These are phyloP conservation scores for Stigmatopora nigra DNA, from an alignment of 2,113 vertebrate species.

Conservation along the genomic window DNA sequence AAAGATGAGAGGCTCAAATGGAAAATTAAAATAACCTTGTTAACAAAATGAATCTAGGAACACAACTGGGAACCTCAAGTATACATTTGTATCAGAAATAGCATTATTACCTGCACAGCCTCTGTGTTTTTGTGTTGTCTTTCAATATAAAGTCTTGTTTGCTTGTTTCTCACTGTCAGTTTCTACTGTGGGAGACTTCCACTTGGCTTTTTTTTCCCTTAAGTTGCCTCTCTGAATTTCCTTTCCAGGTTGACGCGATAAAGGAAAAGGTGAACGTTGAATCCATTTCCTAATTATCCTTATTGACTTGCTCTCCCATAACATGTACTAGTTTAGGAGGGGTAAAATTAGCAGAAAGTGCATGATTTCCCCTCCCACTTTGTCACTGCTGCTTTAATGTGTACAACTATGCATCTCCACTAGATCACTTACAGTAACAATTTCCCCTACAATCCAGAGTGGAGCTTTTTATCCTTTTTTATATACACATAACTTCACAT, in stretches of 20 bases:
- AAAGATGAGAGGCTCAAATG: no score
- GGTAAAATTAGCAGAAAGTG: constrained; percentile 91
- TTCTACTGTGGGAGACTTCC: constrained; percentile 55
- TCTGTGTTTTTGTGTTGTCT: constrained; percentile 72
- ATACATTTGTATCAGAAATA: constrained; percentile 67
- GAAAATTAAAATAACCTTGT: not conserved
- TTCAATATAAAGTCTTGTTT: constrained; percentile 77
- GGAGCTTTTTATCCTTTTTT: constrained; percentile 35
- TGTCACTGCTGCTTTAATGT: constrained; percentile 84
- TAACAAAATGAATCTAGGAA: not conserved
- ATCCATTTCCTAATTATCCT: constrained; percentile 82
- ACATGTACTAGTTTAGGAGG: constrained; percentile 83
- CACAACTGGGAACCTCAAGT: constrained; percentile 35
- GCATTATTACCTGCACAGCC: constrained; percentile 40
- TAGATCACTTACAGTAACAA: constrained; percentile 64
- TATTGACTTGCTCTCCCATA: constrained; percentile 62
- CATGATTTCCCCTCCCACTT: constrained; percentile 77
- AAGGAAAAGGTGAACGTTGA: constrained; percentile 99
- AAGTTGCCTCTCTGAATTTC: constrained; percentile 92
- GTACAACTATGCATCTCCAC: constrained; percentile 69
- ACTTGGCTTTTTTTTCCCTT: constrained; percentile 59
- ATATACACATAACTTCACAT: not conserved
- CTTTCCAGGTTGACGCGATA: constrained; percentile 99
- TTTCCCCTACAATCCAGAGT: constrained; percentile 34
- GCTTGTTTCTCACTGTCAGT: constrained; percentile 49